Evolutionary conservation across 2,113 vertebrate species (phyloP).

Genomic region (Recurvirostra avosetta): DNA sequence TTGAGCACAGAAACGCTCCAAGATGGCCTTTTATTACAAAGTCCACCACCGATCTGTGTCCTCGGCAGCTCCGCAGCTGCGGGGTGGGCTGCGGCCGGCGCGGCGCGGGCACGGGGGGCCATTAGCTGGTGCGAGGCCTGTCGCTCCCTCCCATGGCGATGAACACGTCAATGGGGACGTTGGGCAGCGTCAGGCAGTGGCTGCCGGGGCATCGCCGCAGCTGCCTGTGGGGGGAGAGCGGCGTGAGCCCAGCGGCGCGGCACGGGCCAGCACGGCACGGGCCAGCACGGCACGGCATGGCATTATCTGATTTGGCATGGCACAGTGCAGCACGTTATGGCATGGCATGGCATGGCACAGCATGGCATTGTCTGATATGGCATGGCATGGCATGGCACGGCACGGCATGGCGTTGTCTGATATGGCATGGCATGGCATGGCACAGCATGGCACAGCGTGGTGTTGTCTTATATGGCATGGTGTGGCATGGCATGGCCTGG

Average conservation of each 20-base stretch:
- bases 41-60: neutral
- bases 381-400: fast-evolving
- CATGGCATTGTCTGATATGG: too few relatives aligned
- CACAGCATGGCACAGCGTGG: too few relatives aligned
- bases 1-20: neutral
- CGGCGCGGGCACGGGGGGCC: neutral
- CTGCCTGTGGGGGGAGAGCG: neutral
- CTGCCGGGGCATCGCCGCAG: slow-evolving; percentile 51
- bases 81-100: neutral
- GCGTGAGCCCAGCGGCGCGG: neutral
- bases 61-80: neutral
- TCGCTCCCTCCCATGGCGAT: slow-evolving; percentile 19
- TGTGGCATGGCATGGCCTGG: too few relatives aligned
- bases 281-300: neutral
- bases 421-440: fast-evolving
- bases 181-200: slow-evolving; percentile 50
- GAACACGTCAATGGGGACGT: slow-evolving; percentile 54
- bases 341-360: too few relatives aligned
- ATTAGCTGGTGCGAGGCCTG: neutral
- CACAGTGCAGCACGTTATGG: neutral
- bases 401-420: neutral
- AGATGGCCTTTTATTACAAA: slow-evolving; percentile 21
- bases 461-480: neutral
- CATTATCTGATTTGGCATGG: too few relatives aligned
- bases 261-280: too few relatives aligned